Conservation (phyloP, 1,140 invertebrate genomes). For the Drosophila albomicans region DNA sequence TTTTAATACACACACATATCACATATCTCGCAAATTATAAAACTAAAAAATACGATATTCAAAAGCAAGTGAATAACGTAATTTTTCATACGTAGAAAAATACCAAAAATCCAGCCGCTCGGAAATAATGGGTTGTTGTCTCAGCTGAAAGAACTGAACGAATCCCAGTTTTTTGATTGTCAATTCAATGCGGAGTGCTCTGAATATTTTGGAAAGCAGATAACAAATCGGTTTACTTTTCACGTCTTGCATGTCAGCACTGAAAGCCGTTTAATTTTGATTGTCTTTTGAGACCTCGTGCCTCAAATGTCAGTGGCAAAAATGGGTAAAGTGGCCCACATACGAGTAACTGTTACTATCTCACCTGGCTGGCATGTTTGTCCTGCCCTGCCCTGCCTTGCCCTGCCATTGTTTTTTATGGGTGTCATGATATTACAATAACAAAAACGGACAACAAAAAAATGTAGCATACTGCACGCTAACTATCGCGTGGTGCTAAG, state of each 20-base stretch:
- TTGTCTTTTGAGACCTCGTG: constrained; percentile 41
- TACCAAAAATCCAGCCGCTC: not conserved
- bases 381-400: constrained; percentile 11
- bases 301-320: constrained; percentile 27
- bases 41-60: too few species aligned
- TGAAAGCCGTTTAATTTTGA: constrained; percentile 45
- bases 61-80: too few species aligned
- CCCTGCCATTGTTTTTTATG: constrained; percentile 29
- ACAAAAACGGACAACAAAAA: constrained; percentile 11
- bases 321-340: constrained; percentile 35
- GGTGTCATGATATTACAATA: constrained; percentile 32
- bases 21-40: too few species aligned
- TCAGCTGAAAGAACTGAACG: not conserved
- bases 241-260: constrained; percentile 28
- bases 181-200: too few species aligned
- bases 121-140: not conserved
- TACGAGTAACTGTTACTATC: constrained; percentile 8
- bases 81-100: too few species aligned
- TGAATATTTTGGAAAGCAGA: not conserved
- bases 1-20: too few species aligned
- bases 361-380: constrained; percentile 30
- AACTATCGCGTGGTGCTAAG: constrained; percentile 42
- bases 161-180: constrained; percentile 6
- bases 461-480: constrained; percentile 26
- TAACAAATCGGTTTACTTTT: not conserved